Base-by-base conservation (phyloP, 2,797 vertebrate species). In the Octomys mimax region DNA sequence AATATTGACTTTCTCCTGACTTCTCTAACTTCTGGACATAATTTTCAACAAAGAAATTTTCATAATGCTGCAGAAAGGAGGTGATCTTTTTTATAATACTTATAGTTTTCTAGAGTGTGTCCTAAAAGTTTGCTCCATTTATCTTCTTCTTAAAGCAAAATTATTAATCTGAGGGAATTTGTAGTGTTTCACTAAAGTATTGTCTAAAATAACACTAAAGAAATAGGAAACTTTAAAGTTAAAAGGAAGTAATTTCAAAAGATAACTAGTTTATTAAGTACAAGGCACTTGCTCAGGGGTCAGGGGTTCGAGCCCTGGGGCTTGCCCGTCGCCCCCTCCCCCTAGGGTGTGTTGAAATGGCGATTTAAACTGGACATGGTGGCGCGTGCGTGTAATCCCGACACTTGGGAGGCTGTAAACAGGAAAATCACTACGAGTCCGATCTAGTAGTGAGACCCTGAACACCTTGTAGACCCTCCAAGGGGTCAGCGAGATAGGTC, bases 191-290 rank as follows among this genome's bases (percentile, higher is more conserved):
- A 96, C 24, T 87, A 95, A 97, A 94, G 71, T 98, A 75, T 91
- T 62, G 49, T 96, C 92, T 97, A 98, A 98, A 97, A 94, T 64
- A 96, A 96, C 97, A 93, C 94, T 97, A 91, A 90, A 96, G 89
- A 97, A 98, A 97, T 78, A 98, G 96, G 81, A 98, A 88, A 61
- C 71, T 97, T 89, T 86, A 86, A 96, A 95, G 95, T 90, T 94
- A 42, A 42, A 42, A 42, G 42, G 97, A 98, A 98, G 93, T 97
- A 97, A 97, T 98, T 91, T 96, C 11, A 2, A 95, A 97, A 97
- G 91, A 94, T 98, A 97, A 98, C 97, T 96, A 87, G 82, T 80
- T 98, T 96, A 96, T 98, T 98, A 97, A 42, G 42, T 42, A 42
- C 42, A 42, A 42, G 42, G 42, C 42, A 42, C 42, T 42, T 42